Evolutionary conservation across 2,888 invertebrate genomes (phyloP).

Genomic region (Ornithoptera priamus): DNA sequence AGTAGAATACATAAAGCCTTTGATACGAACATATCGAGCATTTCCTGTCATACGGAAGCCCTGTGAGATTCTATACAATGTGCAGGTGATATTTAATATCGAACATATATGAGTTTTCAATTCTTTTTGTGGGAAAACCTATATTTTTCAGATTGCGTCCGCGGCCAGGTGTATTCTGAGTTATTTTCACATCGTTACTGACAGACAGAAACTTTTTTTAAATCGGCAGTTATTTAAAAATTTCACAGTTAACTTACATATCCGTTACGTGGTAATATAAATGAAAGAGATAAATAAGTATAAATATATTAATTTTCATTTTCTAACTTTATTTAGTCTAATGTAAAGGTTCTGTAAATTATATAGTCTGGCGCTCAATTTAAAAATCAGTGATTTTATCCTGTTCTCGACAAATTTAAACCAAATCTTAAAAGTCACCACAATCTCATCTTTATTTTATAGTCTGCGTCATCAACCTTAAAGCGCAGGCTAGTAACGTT

Average conservation of each 20-base stretch:
- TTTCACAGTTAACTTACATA: too few relatives aligned
- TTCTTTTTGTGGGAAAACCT: conserved; percentile 43
- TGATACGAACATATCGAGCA: not conserved
- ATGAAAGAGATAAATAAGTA: too few relatives aligned
- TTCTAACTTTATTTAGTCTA: too few relatives aligned
- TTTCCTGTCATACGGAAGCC: conserved; percentile 15
- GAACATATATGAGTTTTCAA: conserved; percentile 15
- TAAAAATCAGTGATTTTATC: not conserved
- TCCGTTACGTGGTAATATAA: too few relatives aligned
- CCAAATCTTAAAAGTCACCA: too few relatives aligned
- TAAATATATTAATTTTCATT: too few relatives aligned
- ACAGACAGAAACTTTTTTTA: not conserved
- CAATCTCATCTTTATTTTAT: too few relatives aligned
- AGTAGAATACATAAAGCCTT: conserved; percentile 3
- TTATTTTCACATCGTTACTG: not conserved
- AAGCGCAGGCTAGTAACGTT: too few relatives aligned
- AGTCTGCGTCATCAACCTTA: too few relatives aligned
- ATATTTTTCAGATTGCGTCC: conserved; percentile 45
- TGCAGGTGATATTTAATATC: conserved; percentile 16
- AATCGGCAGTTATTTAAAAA: too few relatives aligned
- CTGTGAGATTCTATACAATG: not conserved
- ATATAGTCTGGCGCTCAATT: too few relatives aligned
- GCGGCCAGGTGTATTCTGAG: conserved; percentile 31
- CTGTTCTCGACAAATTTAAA: not conserved
- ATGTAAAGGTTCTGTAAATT: too few relatives aligned